Percentiles rank a stretch among this genome's conserved stretches.
These are phyloP conservation scores for Trichogramma pretiosum DNA, from an alignment of 1,140 invertebrate genomes.

Conservation along the genomic window DNA sequence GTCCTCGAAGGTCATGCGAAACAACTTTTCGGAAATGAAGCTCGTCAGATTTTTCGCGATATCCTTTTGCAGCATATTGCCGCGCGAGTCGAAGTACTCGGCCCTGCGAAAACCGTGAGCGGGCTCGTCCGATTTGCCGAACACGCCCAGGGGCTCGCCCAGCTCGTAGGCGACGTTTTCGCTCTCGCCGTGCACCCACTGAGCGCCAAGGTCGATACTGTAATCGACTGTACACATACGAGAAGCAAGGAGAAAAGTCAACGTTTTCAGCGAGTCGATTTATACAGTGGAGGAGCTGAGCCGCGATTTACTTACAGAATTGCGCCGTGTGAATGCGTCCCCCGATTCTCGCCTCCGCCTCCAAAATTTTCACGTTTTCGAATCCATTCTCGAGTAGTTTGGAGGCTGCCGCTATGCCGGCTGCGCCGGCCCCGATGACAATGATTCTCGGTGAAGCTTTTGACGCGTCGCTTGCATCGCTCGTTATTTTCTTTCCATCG, in stretches of 20 bases:
- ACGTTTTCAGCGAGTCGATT: no score
- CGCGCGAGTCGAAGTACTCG: constrained; percentile 39
- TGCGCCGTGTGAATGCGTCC: constrained; percentile 50
- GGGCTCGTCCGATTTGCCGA: constrained; percentile 10
- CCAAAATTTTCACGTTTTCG: constrained; percentile 50
- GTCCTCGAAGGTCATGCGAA: no score
- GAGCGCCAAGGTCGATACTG: constrained; percentile 70
- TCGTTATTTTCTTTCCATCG: no score
- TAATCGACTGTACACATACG: constrained; percentile 46
- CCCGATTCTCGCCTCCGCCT: constrained; percentile 35
- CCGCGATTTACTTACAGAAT: constrained; percentile 47
- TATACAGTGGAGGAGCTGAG: no score
- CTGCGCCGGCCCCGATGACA: constrained; percentile 51
- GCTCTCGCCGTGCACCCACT: constrained; percentile 75
- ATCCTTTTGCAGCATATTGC: background rate
- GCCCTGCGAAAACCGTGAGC: constrained; percentile 40
- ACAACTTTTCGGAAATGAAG: constrained; percentile 25
- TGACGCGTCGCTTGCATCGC: no score
- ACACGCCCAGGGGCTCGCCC: constrained; percentile 35
- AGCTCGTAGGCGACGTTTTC: constrained; percentile 60
- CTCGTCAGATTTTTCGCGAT: constrained; percentile 16
- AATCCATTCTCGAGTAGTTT: constrained; percentile 46
- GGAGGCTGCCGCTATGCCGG: constrained; percentile 50
- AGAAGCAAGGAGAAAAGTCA: no score
- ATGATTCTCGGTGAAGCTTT: constrained; percentile 38